A percentile compares a stretch with the other conserved stretches of the same genome.
These are phyloP conservation scores for Hypsibius dujardini DNA, from an alignment of 1,140 invertebrate genomes.

Conservation along the genomic window DNA sequence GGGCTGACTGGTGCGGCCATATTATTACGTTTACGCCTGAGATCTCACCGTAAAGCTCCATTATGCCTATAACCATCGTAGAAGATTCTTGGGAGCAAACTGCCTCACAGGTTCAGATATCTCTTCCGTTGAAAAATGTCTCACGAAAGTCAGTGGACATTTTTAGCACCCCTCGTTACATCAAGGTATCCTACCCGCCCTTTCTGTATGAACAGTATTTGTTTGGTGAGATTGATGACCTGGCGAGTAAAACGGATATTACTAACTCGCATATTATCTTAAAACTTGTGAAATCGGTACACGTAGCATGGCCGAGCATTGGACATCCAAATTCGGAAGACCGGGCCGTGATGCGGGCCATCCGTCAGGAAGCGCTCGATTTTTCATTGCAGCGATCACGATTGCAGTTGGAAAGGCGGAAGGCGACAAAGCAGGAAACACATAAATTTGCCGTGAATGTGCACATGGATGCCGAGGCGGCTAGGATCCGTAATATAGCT, in stretches of 20 bases:
- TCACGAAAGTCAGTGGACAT: neutral
- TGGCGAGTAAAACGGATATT: neutral
- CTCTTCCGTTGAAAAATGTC: neutral
- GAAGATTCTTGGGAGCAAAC: neutral
- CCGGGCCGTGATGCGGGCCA: neutral
- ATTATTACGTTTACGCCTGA: no score
- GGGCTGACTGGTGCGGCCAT: neutral
- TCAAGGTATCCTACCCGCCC: neutral
- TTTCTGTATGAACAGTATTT: neutral
- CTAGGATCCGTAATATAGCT: neutral
- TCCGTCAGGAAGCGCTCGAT: neutral
- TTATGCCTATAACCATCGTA: neutral
- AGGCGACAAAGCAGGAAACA: neutral
- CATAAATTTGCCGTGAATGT: neutral
- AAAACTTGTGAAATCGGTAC: neutral
- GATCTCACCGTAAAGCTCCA: neutral
- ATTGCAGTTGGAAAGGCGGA: neutral
- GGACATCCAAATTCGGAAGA: neutral
- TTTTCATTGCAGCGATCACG: neutral
- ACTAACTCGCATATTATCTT: neutral
- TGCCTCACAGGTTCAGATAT: neutral
- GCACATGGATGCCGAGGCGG: neutral
- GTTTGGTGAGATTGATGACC: neutral
- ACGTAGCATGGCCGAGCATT: neutral
- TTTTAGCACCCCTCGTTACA: neutral